Percentiles rank a stretch among this genome's conserved stretches.
These are phyloP conservation scores for Hipparchia semele DNA, from an alignment of 2,888 invertebrate species.

Conservation along the genomic window DNA sequence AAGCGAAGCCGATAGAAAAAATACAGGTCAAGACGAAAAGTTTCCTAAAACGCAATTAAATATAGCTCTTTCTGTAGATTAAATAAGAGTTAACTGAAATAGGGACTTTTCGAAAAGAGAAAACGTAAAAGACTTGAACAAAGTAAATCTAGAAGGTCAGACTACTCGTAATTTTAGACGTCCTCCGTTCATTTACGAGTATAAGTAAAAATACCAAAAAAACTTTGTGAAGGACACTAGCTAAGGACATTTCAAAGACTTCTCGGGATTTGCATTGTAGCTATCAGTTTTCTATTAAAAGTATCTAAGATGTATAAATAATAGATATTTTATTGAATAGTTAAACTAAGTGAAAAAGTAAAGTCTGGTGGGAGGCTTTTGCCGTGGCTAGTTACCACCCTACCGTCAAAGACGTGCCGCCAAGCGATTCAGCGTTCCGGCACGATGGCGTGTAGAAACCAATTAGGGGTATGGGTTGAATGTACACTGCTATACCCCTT, in stretches of 20 bases:
- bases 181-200: not conserved
- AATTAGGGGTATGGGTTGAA: too few species aligned
- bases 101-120: not conserved
- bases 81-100: conserved; percentile 1
- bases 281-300: not conserved
- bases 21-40: not conserved
- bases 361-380: too few species aligned
- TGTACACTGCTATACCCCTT: too few species aligned
- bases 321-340: too few species aligned
- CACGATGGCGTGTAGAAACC: too few species aligned
- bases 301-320: not conserved
- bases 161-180: not conserved
- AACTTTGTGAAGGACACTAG: not conserved
- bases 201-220: conserved; percentile 4
- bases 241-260: not conserved
- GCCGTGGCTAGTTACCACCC: too few species aligned
- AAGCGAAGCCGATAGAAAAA: conserved; percentile 5
- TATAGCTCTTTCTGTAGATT: not conserved
- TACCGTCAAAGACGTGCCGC: too few species aligned
- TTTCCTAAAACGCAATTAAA: conserved; percentile 8
- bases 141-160: not conserved
- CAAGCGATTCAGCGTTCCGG: too few species aligned
- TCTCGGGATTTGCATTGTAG: not conserved
- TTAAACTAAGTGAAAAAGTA: too few species aligned
- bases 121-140: conserved; percentile 12